Evolutionary conservation across 2,113 vertebrate species (phyloP).

Genomic region (Saguinus midas): DNA sequence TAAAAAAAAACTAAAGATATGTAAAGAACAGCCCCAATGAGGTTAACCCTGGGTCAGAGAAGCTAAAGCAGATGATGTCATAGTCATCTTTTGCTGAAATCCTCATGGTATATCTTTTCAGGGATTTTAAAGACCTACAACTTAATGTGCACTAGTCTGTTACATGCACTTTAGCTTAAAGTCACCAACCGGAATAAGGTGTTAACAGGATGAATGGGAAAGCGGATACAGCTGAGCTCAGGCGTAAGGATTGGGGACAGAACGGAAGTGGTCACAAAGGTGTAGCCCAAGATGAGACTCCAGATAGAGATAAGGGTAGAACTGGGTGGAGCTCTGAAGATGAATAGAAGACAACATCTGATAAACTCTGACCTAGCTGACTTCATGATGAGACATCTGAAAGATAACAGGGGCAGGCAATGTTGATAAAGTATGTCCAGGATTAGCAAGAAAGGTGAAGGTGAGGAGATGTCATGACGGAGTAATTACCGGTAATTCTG

Average conservation of each 20-base stretch:
- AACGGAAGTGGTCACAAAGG: neutral
- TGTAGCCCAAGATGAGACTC: neutral
- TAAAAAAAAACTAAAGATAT: neutral
- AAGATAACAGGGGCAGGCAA: neutral
- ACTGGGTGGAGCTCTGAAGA: neutral
- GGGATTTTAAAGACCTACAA: neutral
- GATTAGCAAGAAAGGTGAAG: neutral
- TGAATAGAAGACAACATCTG: neutral
- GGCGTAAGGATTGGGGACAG: neutral
- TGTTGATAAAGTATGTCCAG: neutral
- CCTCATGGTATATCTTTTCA: neutral
- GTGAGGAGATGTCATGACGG: neutral
- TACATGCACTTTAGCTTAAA: neutral
- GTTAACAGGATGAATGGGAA: neutral
- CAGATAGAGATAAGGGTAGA: constrained; percentile 2
- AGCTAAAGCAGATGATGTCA: neutral
- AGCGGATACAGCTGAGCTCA: neutral
- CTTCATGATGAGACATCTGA: neutral
- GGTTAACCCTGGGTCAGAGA: neutral
- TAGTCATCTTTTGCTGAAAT: neutral
- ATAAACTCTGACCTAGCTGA: constrained; percentile 39
- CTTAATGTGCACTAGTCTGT: neutral
- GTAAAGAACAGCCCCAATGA: neutral
- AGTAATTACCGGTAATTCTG: neutral
- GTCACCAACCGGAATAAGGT: neutral